These are phyloP conservation scores for Conger conger DNA, from an alignment of 2,113 vertebrate genomes.

Conservation along the genomic window DNA sequence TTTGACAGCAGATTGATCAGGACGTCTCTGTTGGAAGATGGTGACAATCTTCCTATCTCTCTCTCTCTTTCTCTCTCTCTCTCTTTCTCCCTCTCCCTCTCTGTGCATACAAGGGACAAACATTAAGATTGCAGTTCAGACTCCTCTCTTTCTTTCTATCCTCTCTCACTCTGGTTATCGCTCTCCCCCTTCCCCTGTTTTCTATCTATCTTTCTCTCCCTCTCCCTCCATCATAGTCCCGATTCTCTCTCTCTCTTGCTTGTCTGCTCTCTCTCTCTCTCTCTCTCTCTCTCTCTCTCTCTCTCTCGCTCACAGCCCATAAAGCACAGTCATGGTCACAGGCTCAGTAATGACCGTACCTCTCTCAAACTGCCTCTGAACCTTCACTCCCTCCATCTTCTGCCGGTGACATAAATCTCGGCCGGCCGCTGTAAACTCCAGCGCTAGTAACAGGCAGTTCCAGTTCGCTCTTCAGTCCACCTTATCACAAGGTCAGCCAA, in stretches of 20 bases:
- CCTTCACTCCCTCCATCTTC: neutral
- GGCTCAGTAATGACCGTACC: neutral
- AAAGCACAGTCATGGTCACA: neutral
- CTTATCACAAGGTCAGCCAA: constrained; percentile 4
- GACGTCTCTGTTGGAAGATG: neutral
- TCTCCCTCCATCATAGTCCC: neutral
- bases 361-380: neutral
- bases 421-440: neutral
- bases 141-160: neutral
- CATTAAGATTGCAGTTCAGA: neutral
- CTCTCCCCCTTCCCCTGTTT: too few relatives aligned
- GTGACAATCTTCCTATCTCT: neutral
- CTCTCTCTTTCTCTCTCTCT: neutral
- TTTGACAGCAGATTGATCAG: neutral
- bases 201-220: too few relatives aligned
- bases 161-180: neutral
- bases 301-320: neutral
- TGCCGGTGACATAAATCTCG: neutral
- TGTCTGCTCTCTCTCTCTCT: neutral
- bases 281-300: neutral
- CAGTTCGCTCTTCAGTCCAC: neutral
- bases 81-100: too few relatives aligned
- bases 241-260: neutral
- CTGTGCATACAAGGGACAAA: neutral
- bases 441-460: neutral